phyloP scores from a whole-genome alignment of 1,140 invertebrate species.

The Pachypsylla venusta region DNA sequence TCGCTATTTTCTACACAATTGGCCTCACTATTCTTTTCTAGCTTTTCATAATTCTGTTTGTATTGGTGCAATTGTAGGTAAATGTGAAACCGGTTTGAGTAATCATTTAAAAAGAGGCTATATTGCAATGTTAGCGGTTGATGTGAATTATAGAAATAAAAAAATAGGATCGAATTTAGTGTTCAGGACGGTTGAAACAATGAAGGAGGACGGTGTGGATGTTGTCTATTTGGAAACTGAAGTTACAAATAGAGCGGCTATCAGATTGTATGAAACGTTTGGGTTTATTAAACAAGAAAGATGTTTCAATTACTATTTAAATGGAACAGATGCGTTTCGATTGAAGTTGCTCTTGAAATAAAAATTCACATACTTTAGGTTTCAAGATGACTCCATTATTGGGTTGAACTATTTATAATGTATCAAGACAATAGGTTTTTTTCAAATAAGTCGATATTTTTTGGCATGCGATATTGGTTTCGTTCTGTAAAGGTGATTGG shows the following conservation, averaged over 20 bases:
- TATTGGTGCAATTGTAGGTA: not conserved
- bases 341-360: not conserved
- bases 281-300: not conserved
- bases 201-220: not conserved
- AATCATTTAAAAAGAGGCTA: not conserved
- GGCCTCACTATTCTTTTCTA: constrained; percentile 86
- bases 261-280: not conserved
- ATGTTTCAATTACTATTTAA: not conserved
- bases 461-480: too few species aligned
- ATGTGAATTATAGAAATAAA: not conserved
- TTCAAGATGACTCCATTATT: too few species aligned
- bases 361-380: too few species aligned
- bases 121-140: constrained; percentile 5
- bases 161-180: not conserved
- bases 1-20: constrained; percentile 99
- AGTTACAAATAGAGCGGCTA: not conserved
- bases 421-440: too few species aligned
- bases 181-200: not conserved
- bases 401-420: too few species aligned
- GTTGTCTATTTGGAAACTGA: not conserved
- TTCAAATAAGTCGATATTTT: too few species aligned
- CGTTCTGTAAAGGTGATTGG: too few species aligned
- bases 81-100: not conserved
- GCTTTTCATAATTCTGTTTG: not conserved
- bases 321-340: constrained; percentile 1